A percentile compares a stretch with the other conserved stretches of the same genome.
Evolutionary conservation across 2,888 invertebrate genomes (phyloP).

Genomic region (Dioctria rufipes): DNA sequence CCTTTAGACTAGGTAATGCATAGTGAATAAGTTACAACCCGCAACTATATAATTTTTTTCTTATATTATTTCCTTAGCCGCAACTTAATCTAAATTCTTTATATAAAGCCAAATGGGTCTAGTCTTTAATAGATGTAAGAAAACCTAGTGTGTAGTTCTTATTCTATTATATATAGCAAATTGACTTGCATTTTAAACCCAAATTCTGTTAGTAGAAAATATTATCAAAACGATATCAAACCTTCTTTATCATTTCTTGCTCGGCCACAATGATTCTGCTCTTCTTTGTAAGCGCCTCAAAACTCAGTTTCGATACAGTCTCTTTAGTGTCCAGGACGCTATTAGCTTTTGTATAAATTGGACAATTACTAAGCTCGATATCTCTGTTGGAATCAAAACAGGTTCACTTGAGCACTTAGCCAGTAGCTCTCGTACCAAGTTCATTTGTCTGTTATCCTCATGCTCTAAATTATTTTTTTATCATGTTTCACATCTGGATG

Average conservation of each 20-base stretch:
- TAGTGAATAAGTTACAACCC: too few relatives aligned
- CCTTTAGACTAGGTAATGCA: too few relatives aligned
- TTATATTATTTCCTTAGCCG: too few relatives aligned
- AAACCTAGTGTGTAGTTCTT: too few relatives aligned
- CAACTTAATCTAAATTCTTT: too few relatives aligned
- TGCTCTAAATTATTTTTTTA: constrained; percentile 74
- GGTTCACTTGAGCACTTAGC: constrained; percentile 93
- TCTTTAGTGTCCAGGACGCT: constrained; percentile 97
- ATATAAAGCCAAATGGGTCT: too few relatives aligned
- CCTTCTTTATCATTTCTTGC: constrained; percentile 76
- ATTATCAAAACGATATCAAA: constrained; percentile 48
- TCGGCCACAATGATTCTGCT: constrained; percentile 72
- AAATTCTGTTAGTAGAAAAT: too few relatives aligned
- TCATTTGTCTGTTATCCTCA: constrained; percentile 84
- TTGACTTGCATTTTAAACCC: too few relatives aligned
- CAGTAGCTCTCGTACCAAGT: constrained; percentile 87
- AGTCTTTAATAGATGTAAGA: too few relatives aligned
- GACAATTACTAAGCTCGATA: constrained; percentile 82
- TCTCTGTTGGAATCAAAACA: constrained; percentile 94
- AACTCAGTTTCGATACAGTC: constrained; percentile 96
- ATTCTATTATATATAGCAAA: too few relatives aligned
- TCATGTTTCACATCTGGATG: constrained; percentile 71
- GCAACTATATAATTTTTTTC: too few relatives aligned
- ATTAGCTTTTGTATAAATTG: constrained; percentile 91
- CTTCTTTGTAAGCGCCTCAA: constrained; percentile 85